These are phyloP conservation scores for Lagothrix lagotricha DNA, from an alignment of 2,797 vertebrate genomes.

Conservation along the genomic window DNA sequence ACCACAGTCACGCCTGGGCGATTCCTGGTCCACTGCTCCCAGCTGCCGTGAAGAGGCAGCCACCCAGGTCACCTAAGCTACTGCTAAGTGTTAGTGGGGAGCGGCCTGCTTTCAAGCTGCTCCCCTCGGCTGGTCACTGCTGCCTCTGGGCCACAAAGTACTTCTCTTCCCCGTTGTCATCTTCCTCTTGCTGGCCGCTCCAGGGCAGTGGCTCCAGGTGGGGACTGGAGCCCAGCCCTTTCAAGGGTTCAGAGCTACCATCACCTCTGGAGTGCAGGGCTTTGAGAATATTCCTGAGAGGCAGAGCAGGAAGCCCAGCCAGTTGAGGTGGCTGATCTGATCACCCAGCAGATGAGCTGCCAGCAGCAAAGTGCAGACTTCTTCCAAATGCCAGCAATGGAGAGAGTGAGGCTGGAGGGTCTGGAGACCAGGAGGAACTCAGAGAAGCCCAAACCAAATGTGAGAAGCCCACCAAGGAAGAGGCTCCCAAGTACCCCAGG, in stretches of 20 bases:
- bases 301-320: conserved; percentile 95
- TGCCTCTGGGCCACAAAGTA: conserved; percentile 71
- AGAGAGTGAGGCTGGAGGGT: conserved; percentile 96
- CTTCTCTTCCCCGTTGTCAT: conserved; percentile 67
- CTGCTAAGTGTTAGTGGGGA: not conserved
- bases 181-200: conserved; percentile 75
- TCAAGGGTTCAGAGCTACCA: conserved; percentile 79
- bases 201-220: conserved; percentile 90
- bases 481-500: conserved; percentile 88
- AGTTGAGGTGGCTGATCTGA: conserved; percentile 90
- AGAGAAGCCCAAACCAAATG: conserved; percentile 96
- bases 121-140: conserved; percentile 11
- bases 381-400: conserved; percentile 97
- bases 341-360: conserved; percentile 92
- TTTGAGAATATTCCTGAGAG: conserved; percentile 94
- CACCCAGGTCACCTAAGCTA: not conserved
- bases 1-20: fast-evolving
- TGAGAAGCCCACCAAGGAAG: conserved; percentile 90
- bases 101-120: not conserved
- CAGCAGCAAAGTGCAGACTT: conserved; percentile 93
- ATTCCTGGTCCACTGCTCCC: not conserved
- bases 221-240: conserved; percentile 79
- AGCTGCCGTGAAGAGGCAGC: not conserved
- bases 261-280: conserved; percentile 88
- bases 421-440: conserved; percentile 96